Conservation (phyloP, 2,888 invertebrate genomes). For the Acanthacorydalis orientalis region DNA sequence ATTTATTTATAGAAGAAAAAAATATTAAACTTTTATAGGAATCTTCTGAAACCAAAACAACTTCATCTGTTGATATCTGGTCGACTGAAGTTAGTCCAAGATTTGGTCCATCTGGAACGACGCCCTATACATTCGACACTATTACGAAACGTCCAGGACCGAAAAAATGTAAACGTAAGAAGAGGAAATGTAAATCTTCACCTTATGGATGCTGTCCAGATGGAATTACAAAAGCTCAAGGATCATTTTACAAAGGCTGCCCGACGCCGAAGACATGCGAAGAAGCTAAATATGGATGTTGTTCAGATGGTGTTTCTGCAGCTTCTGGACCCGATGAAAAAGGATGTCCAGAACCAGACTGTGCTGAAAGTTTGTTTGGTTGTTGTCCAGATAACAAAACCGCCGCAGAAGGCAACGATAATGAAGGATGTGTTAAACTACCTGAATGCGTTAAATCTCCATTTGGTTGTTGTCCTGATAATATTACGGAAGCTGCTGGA, state of each 20-base stretch:
- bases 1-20: too few species aligned
- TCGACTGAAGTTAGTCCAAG: conserved; percentile 14
- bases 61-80: conserved; percentile 15
- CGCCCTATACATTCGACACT: conserved; percentile 33
- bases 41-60: conserved; percentile 1
- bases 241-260: conserved; percentile 71
- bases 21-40: too few species aligned
- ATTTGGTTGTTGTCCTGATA: conserved; percentile 78
- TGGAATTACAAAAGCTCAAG: conserved; percentile 54
- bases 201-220: conserved; percentile 78
- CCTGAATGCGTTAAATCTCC: conserved; percentile 28
- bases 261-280: conserved; percentile 54
- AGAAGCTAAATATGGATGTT: conserved; percentile 63
- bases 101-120: conserved; percentile 33
- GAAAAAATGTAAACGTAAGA: conserved; percentile 41
- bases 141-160: conserved; percentile 30
- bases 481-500: conserved; percentile 41
- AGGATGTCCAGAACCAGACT: conserved; percentile 61
- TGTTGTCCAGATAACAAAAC: conserved; percentile 72
- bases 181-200: conserved; percentile 38
- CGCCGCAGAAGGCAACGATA: conserved; percentile 61
- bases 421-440: conserved; percentile 62
- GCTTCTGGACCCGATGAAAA: conserved; percentile 49
- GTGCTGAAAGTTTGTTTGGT: conserved; percentile 66
- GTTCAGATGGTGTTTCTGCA: conserved; percentile 65